Conservation (phyloP, 2,888 invertebrate genomes). For the Alsophila aescularia region DNA sequence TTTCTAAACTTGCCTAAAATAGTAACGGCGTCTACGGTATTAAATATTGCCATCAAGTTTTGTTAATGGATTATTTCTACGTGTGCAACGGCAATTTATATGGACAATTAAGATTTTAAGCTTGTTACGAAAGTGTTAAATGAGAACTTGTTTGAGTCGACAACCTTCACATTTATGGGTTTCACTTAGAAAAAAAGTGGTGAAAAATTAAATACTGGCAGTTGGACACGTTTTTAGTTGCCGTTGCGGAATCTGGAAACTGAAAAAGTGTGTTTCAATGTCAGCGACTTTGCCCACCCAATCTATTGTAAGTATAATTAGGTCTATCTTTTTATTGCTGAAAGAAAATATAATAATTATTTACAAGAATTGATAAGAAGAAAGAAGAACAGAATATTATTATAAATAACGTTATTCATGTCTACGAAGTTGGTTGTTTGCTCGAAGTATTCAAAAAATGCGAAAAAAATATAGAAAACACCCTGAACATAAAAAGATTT, state of each 20-base stretch:
- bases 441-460: too few relatives aligned
- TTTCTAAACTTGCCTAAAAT: slow-evolving; percentile 9
- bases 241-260: background rate
- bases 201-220: background rate
- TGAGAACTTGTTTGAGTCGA: slow-evolving; percentile 23
- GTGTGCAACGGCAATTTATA: slow-evolving; percentile 27
- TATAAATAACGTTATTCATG: too few relatives aligned
- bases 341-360: too few relatives aligned
- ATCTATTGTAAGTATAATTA: too few relatives aligned
- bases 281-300: background rate
- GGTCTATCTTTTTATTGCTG: too few relatives aligned
- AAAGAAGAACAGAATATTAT: too few relatives aligned
- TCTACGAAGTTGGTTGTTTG: too few relatives aligned
- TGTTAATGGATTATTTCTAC: slow-evolving; percentile 25
- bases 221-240: background rate
- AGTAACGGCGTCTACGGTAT: slow-evolving; percentile 9
- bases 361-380: too few relatives aligned
- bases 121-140: slow-evolving; percentile 28
- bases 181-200: slow-evolving; percentile 16
- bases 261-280: background rate
- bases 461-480: too few relatives aligned
- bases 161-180: slow-evolving; percentile 26
- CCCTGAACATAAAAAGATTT: too few relatives aligned
- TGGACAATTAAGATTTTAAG: slow-evolving; percentile 25
- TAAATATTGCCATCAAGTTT: slow-evolving; percentile 15